These are phyloP conservation scores for Acrocephalus arundinaceus DNA, from an alignment of 2,113 vertebrate genomes.

Conservation along the genomic window DNA sequence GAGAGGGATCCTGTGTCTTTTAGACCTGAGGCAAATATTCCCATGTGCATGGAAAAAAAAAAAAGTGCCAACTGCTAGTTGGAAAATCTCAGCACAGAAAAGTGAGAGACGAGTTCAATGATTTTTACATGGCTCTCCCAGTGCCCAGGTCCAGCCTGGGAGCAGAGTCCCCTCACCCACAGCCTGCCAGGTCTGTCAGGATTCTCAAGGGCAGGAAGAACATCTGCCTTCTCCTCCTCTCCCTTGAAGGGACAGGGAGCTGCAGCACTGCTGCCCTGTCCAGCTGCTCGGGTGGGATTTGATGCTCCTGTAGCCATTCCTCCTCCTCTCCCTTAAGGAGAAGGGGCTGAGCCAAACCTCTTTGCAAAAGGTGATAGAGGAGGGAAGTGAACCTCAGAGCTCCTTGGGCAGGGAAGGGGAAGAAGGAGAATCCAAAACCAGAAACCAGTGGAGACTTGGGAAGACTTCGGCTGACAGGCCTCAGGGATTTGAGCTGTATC, in stretches of 20 bases:
- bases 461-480: not conserved
- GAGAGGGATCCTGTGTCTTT: not conserved
- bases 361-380: not conserved
- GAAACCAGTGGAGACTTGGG: not conserved
- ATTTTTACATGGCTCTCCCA: not conserved
- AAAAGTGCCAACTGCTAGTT: not conserved
- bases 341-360: not conserved
- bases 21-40: not conserved
- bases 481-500: not conserved
- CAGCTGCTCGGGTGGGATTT: not conserved
- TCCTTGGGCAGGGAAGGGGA: not conserved
- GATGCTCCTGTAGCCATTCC: not conserved
- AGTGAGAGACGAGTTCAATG: not conserved
- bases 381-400: not conserved
- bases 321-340: not conserved
- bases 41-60: not conserved
- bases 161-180: not conserved
- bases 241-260: accelerated
- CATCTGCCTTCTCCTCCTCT: not conserved
- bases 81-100: not conserved
- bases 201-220: not conserved
- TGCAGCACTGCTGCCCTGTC: not conserved
- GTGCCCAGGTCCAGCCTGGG: not conserved
- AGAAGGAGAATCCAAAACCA: not conserved
- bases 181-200: not conserved